phyloP scores from a whole-genome alignment of 2,113 vertebrate genomes.

The Myotis davidii region DNA sequence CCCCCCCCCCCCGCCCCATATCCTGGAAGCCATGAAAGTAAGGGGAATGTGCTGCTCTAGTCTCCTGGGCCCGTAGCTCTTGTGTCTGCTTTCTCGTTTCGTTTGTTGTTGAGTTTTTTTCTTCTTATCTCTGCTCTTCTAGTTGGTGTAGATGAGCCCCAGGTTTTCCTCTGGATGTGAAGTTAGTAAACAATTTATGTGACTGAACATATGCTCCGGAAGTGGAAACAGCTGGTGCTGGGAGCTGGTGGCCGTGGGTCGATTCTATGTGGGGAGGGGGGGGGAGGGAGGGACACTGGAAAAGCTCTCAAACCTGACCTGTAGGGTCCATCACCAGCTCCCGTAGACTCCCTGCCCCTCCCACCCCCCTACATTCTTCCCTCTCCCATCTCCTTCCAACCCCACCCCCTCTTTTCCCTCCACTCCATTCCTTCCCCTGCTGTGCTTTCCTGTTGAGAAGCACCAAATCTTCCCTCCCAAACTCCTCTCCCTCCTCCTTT shows the following conservation, averaged over 20 bases:
- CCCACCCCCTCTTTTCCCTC: not conserved
- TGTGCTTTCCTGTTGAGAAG: not conserved
- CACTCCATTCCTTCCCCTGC: not conserved
- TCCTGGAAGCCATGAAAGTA: not conserved
- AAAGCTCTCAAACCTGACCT: slow-evolving; percentile 44
- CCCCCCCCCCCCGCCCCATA: accelerated
- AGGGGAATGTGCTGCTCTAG: not conserved
- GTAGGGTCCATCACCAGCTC: slow-evolving; percentile 38
- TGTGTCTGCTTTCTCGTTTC: slow-evolving; percentile 44
- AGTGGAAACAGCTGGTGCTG: slow-evolving; percentile 86
- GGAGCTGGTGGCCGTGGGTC: slow-evolving; percentile 65
- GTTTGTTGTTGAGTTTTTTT: not conserved
- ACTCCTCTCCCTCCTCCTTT: slow-evolving; percentile 43
- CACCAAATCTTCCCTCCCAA: not conserved
- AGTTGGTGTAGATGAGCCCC: not conserved
- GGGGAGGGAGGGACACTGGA: slow-evolving; percentile 40
- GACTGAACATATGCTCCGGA: slow-evolving; percentile 82
- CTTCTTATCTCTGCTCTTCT: slow-evolving; percentile 42
- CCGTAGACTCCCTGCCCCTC: not conserved
- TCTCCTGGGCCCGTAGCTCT: slow-evolving; percentile 51
- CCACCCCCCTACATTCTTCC: not conserved
- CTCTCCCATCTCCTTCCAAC: not conserved
- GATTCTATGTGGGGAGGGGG: slow-evolving; percentile 63
- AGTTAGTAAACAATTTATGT: slow-evolving; percentile 82
- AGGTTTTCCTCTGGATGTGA: slow-evolving; percentile 77